These are phyloP conservation scores for Tetrao urogallus DNA, from an alignment of 2,113 vertebrate genomes.

Conservation along the genomic window DNA sequence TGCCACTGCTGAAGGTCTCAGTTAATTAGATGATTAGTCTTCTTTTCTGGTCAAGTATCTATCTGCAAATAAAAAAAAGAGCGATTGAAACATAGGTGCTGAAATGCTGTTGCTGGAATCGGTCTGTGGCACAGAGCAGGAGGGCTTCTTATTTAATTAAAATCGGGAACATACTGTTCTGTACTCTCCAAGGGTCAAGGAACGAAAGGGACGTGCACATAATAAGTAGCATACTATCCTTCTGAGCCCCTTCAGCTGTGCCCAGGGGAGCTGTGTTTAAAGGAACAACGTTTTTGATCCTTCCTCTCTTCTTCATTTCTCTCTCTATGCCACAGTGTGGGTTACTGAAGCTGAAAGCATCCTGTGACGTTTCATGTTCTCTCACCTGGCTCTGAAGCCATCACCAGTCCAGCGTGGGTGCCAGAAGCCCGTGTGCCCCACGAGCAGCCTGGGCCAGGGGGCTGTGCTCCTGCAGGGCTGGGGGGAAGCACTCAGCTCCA, in stretches of 20 bases:
- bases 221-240: conserved; percentile 57
- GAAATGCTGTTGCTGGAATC: conserved; percentile 57
- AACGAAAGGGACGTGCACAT: conserved; percentile 55
- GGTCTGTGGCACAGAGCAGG: conserved; percentile 38
- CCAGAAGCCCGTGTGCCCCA: background rate
- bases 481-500: background rate
- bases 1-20: conserved; percentile 46
- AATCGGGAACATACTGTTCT: conserved; percentile 51
- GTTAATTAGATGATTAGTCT: conserved; percentile 66
- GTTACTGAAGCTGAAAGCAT: background rate
- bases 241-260: conserved; percentile 49
- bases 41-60: conserved; percentile 44
- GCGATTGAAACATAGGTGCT: conserved; percentile 42
- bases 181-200: conserved; percentile 64
- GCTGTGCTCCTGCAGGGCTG: background rate
- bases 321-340: accelerated
- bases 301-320: background rate
- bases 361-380: background rate
- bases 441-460: accelerated
- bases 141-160: conserved; percentile 72
- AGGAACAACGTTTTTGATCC: background rate
- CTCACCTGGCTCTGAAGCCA: background rate
- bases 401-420: background rate
- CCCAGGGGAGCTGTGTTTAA: conserved; percentile 47
- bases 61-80: conserved; percentile 64